These are phyloP conservation scores for Phenacoccus solenopsis DNA, from an alignment of 1,140 invertebrate genomes.

Conservation along the genomic window DNA sequence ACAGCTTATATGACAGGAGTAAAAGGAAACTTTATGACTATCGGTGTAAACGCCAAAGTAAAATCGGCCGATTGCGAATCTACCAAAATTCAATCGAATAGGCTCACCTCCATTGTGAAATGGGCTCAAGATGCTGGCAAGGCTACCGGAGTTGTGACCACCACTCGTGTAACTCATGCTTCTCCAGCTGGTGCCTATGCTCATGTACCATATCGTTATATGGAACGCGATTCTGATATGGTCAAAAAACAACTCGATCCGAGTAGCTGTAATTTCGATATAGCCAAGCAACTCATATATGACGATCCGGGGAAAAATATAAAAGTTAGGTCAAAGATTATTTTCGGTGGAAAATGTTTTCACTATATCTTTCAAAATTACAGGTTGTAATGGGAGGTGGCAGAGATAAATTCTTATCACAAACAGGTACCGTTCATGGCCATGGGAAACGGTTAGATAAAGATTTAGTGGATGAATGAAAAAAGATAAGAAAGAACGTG, in stretches of 20 bases:
- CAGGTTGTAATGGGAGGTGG: slow-evolving; percentile 41
- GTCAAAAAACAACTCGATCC: slow-evolving; percentile 24
- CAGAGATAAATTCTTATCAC: slow-evolving; percentile 42
- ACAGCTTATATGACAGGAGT: slow-evolving; percentile 72
- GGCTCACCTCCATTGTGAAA: slow-evolving; percentile 50
- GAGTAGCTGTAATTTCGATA: slow-evolving; percentile 33
- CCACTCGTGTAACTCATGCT: slow-evolving; percentile 68
- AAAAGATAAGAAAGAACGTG: slow-evolving; percentile 33
- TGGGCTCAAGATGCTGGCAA: slow-evolving; percentile 62
- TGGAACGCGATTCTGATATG: slow-evolving; percentile 57
- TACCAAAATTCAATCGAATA: slow-evolving; percentile 41
- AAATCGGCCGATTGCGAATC: slow-evolving; percentile 43
- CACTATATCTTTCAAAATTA: too few species aligned
- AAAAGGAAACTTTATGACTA: slow-evolving; percentile 56
- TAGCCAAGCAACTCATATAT: slow-evolving; percentile 38
- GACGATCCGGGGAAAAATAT: slow-evolving; percentile 36
- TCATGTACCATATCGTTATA: slow-evolving; percentile 54
- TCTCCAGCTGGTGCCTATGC: slow-evolving; percentile 78
- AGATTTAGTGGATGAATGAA: slow-evolving; percentile 44
- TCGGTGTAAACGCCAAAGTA: slow-evolving; percentile 56
- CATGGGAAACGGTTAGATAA: slow-evolving; percentile 38
- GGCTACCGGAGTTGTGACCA: slow-evolving; percentile 53
- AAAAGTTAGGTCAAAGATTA: too few species aligned
- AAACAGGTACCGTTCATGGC: slow-evolving; percentile 25
- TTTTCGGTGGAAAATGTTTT: too few species aligned